A percentile compares a stretch with the other conserved stretches of the same genome.
Evolutionary conservation across 2,888 invertebrate species (phyloP).

Genomic region (Ellobium chinense): DNA sequence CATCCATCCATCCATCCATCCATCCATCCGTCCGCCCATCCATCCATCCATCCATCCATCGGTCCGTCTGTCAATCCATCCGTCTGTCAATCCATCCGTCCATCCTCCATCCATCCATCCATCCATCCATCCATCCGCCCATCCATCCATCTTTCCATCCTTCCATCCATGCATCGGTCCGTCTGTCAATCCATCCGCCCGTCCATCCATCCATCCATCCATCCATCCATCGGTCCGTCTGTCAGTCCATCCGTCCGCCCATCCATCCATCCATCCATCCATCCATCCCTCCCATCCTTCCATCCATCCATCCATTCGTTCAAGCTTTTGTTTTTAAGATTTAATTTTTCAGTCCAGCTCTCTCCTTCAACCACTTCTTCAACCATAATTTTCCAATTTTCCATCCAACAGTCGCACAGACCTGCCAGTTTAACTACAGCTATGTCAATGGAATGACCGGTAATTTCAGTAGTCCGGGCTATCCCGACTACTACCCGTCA

Average conservation of each 20-base stretch:
- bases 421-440: conserved; percentile 45
- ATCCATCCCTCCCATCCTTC: neutral
- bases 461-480: conserved; percentile 70
- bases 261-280: neutral
- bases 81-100: neutral
- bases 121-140: neutral
- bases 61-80: neutral
- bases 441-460: conserved; percentile 54
- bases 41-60: neutral
- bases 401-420: conserved; percentile 12
- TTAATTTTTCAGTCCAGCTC: neutral
- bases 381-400: neutral
- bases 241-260: neutral
- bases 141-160: neutral
- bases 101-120: neutral
- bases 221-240: too few species aligned
- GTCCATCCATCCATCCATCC: neutral
- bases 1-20: neutral
- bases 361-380: neutral
- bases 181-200: neutral
- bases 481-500: conserved; percentile 69
- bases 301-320: neutral
- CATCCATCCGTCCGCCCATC: neutral
- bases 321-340: too few species aligned
- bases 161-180: neutral